Evolutionary conservation across 2,888 invertebrate species (phyloP), one percentile per base, ranked within the genome.

Genomic region (Andrena chrysosceles): DNA sequence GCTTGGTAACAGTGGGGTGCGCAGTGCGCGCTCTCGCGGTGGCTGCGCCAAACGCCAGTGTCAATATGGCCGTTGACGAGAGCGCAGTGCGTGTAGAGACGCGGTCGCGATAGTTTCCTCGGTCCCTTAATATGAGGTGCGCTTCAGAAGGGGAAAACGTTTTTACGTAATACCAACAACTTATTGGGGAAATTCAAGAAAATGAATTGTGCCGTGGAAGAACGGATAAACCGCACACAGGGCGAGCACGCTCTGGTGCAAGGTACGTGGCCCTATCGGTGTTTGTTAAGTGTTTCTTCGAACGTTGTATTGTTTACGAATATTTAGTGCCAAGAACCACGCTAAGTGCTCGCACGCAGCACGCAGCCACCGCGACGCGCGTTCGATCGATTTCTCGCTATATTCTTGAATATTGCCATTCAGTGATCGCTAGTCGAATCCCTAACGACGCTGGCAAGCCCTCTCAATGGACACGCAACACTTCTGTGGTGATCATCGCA

Each of bases 31-130:
- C 83, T 84, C 87, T 87, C 60, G 85, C 86, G 89, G 87, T 69
- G 52, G 73, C 60, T 67, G 77, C 72, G 13, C 20, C 79, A 85
- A 89, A 76, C 81, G 80, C 54, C 88, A 90, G 90, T 91, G 78
- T 90, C 89, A 91, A 91, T 89, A 91, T 91, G 91, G 90, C 90
- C 89, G 89, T 90, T 81, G 81, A 73, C 49, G 87, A 54, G 83
- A 79, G 71, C 72, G 70, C 81, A 87, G 83, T 86, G 52, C 62
- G 80, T 42, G 81, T 77, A 81, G 72, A 70, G 81, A 87, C 85
- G 81, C 85, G 81, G 81, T 73, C 69, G 83, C 79, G 83, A 64
- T 87, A 87, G 87, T 81, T 83, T 64, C 64, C 56, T 80, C 67
- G 76, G 49, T 79, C 75, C 63, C 60, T 88, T 26, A 87, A 81